Base-by-base conservation (phyloP, 1,140 invertebrate species). In the Manduca sexta region DNA sequence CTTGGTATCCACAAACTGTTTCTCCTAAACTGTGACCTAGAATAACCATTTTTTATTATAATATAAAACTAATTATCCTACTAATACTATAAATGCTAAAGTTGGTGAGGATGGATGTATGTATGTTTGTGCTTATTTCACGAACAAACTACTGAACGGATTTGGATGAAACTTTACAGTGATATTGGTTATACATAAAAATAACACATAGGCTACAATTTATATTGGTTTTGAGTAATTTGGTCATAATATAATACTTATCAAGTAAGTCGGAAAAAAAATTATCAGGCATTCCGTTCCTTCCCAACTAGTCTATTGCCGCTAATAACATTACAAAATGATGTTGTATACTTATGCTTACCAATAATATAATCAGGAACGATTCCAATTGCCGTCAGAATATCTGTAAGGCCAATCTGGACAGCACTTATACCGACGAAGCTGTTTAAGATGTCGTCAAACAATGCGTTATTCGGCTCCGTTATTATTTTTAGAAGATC, bases 371-470 rank as follows among this genome's bases (percentile, higher is more conserved):
- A 45, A 52, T 56, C 54, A 35, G 93, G 91, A 26, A 82, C 72
- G n/a, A 96, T 86, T 4, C 90, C 91, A 34, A 94, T 47, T 1
- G 72, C 74, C 12, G 68, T 83, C 3, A 97, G 72, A 5, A 93
- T 55, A 73, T 95, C 93, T 4, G 93, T 90, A 1, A 96, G 69
- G 30, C 91, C 93, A 56, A 96, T 90, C 85, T 91, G 94, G 47
- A 95, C 88, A 16, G 93, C 90, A 42, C 93, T 92, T 64, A 96
- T 95, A 26, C 92, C 91, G 26, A 95, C 90, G 77, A 96, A 95
- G 3, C 91, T 91, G 67, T 94, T 90, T 1, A 94, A 56, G 49
- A 92, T 88, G 60, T 92, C 90, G 17, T 93, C 89, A 72, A 92
- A 92, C 1, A 88, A 90, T 15, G 81, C 84, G 34, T 90, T 88